A percentile compares a stretch with the other conserved stretches of the same genome.
Conservation (phyloP, 2,888 invertebrate species). For the Microctonus brassicae region DNA sequence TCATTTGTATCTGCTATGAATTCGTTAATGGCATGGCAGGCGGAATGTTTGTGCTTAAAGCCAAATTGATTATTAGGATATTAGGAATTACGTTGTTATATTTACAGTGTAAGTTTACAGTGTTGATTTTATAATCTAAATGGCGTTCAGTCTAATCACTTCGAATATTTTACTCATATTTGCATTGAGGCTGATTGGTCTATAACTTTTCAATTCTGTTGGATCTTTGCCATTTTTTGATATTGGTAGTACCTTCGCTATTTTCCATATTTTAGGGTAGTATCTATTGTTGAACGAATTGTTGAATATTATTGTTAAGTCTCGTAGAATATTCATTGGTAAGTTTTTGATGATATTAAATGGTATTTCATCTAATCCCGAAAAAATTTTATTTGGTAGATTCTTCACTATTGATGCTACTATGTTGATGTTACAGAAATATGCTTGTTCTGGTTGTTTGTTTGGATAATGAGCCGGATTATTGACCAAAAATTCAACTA, state of each 20-base stretch:
- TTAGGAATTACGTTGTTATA: not conserved
- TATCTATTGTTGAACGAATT: constrained; percentile 2
- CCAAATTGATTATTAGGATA: constrained; percentile 45
- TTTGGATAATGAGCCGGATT: too few relatives aligned
- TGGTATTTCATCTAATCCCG: too few relatives aligned
- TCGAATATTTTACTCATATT: not conserved
- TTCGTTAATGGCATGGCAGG: not conserved
- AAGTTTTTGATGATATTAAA: too few relatives aligned
- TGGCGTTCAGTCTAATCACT: too few relatives aligned
- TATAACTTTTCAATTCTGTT: constrained; percentile 26
- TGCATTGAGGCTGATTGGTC: constrained; percentile 33
- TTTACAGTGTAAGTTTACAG: not conserved
- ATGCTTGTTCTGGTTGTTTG: too few relatives aligned
- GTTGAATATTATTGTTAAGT: constrained; percentile 28
- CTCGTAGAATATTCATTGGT: too few relatives aligned
- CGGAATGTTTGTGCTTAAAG: not conserved
- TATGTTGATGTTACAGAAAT: too few relatives aligned
- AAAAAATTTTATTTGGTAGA: too few relatives aligned
- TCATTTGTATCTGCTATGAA: not conserved
- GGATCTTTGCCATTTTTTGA: constrained; percentile 38
- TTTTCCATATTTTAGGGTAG: constrained; percentile 31
- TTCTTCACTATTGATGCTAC: too few relatives aligned
- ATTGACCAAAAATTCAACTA: too few relatives aligned
- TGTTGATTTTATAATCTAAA: not conserved
- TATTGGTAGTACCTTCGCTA: constrained; percentile 38